These are phyloP conservation scores for Portunus trituberculatus DNA, from an alignment of 1,140 invertebrate genomes.

Conservation along the genomic window DNA sequence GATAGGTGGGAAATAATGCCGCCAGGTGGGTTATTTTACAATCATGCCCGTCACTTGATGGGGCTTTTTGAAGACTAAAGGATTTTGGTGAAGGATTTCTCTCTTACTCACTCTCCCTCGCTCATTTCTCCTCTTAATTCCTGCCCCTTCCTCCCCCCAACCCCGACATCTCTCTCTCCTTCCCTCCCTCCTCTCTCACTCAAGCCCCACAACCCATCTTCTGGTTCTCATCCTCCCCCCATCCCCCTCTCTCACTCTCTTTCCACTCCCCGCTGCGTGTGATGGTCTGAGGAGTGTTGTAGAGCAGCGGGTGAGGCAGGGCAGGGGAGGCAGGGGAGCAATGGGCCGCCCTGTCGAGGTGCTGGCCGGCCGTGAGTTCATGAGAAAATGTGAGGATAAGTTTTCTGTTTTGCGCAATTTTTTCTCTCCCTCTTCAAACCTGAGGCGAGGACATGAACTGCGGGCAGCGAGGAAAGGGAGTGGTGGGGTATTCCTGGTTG, in stretches of 20 bases:
- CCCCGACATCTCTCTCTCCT: not conserved
- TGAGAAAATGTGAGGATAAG: not conserved
- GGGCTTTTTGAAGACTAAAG: not conserved
- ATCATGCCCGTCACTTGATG: not conserved
- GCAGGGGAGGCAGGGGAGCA: not conserved
- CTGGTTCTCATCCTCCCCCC: not conserved
- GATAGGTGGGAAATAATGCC: constrained; percentile 35
- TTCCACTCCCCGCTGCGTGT: not conserved
- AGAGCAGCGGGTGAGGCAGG: not conserved
- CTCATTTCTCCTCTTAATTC: not conserved
- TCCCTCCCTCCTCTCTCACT: not conserved
- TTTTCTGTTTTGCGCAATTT: not conserved
- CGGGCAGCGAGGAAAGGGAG: not conserved
- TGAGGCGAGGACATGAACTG: not conserved
- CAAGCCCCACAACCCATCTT: not conserved
- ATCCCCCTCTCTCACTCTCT: not conserved
- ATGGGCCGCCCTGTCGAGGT: not conserved
- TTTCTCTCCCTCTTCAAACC: not conserved
- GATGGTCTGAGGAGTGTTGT: not conserved
- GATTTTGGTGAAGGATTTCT: not conserved
- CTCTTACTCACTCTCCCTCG: not conserved
- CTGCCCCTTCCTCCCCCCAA: not conserved
- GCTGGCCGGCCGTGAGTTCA: not conserved
- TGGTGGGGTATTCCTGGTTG: not conserved
- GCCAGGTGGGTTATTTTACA: constrained; percentile 2